Conservation (phyloP, 2,113 vertebrate genomes). For the Antechinus stuartii region DNA sequence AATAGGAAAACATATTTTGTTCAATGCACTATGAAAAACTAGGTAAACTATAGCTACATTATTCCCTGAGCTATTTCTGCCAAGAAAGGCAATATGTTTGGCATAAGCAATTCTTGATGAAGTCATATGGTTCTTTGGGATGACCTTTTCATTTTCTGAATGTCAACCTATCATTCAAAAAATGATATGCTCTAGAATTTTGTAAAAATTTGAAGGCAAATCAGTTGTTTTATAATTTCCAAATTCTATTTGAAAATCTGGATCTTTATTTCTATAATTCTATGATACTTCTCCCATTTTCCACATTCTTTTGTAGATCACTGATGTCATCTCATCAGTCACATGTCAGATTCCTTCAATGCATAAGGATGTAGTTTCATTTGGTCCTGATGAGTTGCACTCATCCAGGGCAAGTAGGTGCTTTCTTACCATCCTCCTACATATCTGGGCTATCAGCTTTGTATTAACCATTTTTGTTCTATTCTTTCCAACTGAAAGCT, state of each 20-base stretch:
- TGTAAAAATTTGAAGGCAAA: background rate
- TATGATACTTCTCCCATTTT: background rate
- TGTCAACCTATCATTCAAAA: background rate
- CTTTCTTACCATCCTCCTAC: background rate
- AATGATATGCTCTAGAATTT: background rate
- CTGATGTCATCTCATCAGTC: background rate
- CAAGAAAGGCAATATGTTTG: background rate
- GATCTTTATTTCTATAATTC: background rate
- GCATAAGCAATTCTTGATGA: background rate
- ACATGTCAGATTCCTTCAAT: background rate
- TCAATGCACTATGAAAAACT: background rate
- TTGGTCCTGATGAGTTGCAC: background rate
- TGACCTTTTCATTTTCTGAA: background rate
- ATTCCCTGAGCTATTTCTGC: background rate
- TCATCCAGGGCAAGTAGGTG: background rate
- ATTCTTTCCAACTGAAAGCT: background rate
- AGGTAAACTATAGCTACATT: background rate
- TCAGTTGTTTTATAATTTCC: background rate
- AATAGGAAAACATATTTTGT: background rate
- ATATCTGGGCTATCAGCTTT: background rate
- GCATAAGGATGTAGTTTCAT: background rate
- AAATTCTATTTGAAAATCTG: background rate
- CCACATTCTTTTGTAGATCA: background rate
- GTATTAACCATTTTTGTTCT: background rate
- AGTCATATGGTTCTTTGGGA: background rate